A percentile compares a stretch with the other conserved stretches of the same genome.
These are phyloP conservation scores for Tachystola acroxantha DNA, from an alignment of 2,888 invertebrate genomes.

Conservation along the genomic window DNA sequence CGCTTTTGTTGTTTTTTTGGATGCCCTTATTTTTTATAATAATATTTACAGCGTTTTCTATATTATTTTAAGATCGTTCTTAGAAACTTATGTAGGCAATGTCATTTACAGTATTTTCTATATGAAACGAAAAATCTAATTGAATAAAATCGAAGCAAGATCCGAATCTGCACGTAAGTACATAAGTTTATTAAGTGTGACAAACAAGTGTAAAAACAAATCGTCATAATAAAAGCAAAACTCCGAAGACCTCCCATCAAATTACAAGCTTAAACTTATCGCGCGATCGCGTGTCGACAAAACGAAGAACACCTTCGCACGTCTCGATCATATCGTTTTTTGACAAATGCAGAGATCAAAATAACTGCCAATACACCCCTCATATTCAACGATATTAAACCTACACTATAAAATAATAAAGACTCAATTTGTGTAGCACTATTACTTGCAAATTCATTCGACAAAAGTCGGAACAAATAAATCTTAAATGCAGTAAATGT, in stretches of 20 bases:
- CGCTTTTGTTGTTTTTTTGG: too few relatives aligned
- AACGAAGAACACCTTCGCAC: slow-evolving; percentile 59
- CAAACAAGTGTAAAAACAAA: too few relatives aligned
- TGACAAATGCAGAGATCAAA: slow-evolving; percentile 57
- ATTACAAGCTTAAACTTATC: slow-evolving; percentile 58
- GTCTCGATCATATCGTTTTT: slow-evolving; percentile 59
- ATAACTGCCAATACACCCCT: slow-evolving; percentile 44
- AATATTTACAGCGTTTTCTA: too few relatives aligned
- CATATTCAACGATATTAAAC: slow-evolving; percentile 25
- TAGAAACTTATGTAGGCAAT: too few relatives aligned
- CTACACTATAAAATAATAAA: slow-evolving; percentile 28
- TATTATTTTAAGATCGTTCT: too few relatives aligned
- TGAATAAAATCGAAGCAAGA: too few relatives aligned
- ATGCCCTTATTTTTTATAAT: too few relatives aligned
- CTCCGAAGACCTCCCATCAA: slow-evolving; percentile 53
- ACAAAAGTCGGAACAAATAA: slow-evolving; percentile 42
- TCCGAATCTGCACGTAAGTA: too few relatives aligned
- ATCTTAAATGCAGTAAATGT: slow-evolving; percentile 39
- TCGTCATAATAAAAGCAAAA: slow-evolving; percentile 20
- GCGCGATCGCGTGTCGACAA: slow-evolving; percentile 62
- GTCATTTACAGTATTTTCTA: too few relatives aligned
- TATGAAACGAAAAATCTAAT: too few relatives aligned
- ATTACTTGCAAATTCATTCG: slow-evolving; percentile 25
- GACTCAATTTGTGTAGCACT: slow-evolving; percentile 23
- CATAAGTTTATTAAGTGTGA: too few relatives aligned